Percentiles rank a stretch among this genome's conserved stretches.
Evolutionary conservation across 1,140 invertebrate species (phyloP).

Genomic region (Lerema accius): DNA sequence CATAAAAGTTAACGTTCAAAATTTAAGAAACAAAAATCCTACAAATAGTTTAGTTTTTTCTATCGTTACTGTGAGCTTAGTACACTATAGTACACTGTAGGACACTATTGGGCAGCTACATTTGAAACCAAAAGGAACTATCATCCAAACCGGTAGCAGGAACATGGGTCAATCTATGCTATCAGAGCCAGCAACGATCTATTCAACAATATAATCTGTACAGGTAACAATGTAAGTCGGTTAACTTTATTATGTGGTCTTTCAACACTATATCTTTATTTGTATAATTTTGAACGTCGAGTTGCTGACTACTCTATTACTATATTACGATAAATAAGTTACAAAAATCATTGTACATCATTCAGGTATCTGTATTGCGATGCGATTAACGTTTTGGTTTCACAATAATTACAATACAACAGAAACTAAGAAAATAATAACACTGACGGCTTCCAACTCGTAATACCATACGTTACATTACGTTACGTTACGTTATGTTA

Average conservation of each 20-base stretch:
- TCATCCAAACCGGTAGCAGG: too few relatives aligned
- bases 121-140: too few relatives aligned
- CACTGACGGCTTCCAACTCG: conserved; percentile 17
- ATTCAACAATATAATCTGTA: conserved; percentile 22
- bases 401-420: conserved; percentile 33
- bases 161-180: conserved; percentile 28
- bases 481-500: too few relatives aligned
- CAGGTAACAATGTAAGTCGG: conserved; percentile 11
- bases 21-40: conserved; percentile 1
- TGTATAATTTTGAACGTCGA: conserved; percentile 29
- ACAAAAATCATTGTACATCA: conserved; percentile 56
- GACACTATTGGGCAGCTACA: too few relatives aligned
- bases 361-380: conserved; percentile 66
- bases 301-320: conserved; percentile 35
- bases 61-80: too few relatives aligned
- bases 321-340: conserved; percentile 12
- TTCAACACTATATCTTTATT: conserved; percentile 15
- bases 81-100: too few relatives aligned
- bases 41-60: too few relatives aligned
- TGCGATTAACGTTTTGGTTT: conserved; percentile 56
- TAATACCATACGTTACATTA: conserved; percentile 22
- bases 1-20: conserved; percentile 6
- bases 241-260: conserved; percentile 23
- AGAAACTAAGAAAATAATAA: conserved; percentile 41
- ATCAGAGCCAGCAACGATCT: conserved; percentile 27